Evolutionary conservation across 2,113 vertebrate genomes (phyloP).

Genomic region (Grammomys dolichurus): DNA sequence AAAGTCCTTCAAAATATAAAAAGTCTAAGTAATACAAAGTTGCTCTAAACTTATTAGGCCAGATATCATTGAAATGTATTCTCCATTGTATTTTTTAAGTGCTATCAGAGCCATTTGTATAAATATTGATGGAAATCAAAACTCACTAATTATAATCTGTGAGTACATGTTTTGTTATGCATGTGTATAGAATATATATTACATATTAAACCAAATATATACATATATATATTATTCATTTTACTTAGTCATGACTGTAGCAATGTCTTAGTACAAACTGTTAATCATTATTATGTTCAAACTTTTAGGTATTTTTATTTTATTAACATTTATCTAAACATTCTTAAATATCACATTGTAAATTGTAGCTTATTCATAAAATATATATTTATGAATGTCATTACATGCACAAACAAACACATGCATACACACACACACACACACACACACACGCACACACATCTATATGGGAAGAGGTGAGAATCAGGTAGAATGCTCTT

Average conservation of each 20-base stretch:
- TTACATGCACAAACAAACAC: neutral
- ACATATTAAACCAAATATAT: neutral
- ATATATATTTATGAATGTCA: neutral
- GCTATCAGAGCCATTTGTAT: neutral
- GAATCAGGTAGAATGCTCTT: neutral
- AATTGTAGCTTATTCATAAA: neutral
- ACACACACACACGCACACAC: no score
- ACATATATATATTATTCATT: neutral
- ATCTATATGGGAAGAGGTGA: neutral
- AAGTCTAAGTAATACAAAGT: neutral
- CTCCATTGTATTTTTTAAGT: neutral
- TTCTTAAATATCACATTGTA: neutral
- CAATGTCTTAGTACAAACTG: neutral
- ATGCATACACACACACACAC: neutral
- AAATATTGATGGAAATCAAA: conserved; percentile 22
- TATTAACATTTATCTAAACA: neutral
- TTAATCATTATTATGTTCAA: conserved; percentile 31
- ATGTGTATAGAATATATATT: no score
- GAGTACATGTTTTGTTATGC: neutral
- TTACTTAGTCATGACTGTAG: neutral
- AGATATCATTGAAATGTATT: neutral
- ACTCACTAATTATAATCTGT: neutral
- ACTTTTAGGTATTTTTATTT: neutral
- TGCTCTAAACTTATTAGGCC: neutral
- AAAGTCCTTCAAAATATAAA: neutral